Conservation (phyloP, 2,888 invertebrate genomes). For the Nowickia ferox region DNA sequence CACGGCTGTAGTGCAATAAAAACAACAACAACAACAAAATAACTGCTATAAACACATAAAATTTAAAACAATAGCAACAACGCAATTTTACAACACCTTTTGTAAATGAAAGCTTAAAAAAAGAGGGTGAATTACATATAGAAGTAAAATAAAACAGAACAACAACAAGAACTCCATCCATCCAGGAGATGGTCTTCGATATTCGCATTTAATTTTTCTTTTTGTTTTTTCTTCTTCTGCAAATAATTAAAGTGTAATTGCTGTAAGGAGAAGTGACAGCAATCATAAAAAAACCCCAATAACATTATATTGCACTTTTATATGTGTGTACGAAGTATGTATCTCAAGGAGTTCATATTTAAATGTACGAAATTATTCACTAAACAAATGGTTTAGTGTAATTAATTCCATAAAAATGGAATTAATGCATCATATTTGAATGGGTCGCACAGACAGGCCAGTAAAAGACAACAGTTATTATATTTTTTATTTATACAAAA, state of each 20-base stretch:
- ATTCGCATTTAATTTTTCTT: neutral
- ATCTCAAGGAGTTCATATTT: neutral
- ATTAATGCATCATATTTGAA: constrained; percentile 46
- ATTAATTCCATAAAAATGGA: constrained; percentile 64
- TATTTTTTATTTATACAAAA: neutral
- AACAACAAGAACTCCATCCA: neutral
- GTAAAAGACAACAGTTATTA: constrained; percentile 6
- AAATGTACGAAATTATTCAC: neutral
- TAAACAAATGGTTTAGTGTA: constrained; percentile 50
- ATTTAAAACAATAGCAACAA: constrained; percentile 35
- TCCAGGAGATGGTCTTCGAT: constrained; percentile 3
- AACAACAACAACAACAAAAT: neutral
- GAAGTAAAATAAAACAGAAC: neutral
- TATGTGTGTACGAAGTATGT: neutral
- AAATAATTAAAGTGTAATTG: constrained; percentile 58
- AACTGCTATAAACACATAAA: constrained; percentile 67
- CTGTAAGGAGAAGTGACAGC: constrained; percentile 55
- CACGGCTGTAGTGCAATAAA: neutral
- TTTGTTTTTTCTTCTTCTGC: neutral
- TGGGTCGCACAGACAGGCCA: neutral
- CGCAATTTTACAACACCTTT: constrained; percentile 63
- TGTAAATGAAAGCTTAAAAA: constrained; percentile 50
- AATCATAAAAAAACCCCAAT: constrained; percentile 27
- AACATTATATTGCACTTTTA: constrained; percentile 31
- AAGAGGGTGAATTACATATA: neutral